phyloP scores from a whole-genome alignment of 2,888 invertebrate species.

The Acanthosepion pharaonis region DNA sequence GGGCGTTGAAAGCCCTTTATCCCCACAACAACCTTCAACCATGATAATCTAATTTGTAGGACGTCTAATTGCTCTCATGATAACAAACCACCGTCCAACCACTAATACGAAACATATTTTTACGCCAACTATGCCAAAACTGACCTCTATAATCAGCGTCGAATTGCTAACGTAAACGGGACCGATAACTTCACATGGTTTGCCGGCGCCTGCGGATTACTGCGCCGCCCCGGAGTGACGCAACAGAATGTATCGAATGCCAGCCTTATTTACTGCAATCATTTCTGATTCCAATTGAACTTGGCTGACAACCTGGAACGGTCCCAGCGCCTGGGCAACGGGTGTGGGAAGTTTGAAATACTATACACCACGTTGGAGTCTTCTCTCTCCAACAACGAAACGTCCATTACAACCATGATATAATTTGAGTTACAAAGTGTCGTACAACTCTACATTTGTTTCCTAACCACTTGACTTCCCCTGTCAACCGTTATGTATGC shows the following conservation, averaged over 20 bases:
- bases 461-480: too few species aligned
- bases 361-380: not conserved
- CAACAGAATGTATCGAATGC: not conserved
- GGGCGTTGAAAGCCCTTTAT: too few species aligned
- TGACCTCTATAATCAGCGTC: not conserved
- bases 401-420: not conserved
- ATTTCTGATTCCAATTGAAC: not conserved
- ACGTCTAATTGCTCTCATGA: not conserved
- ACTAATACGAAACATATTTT: not conserved
- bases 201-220: not conserved
- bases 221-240: not conserved
- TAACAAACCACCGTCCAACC: not conserved
- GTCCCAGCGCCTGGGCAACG: not conserved
- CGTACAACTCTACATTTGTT: not conserved
- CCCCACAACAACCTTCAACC: not conserved
- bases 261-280: not conserved
- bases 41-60: not conserved
- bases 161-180: not conserved
- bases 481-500: too few species aligned
- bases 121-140: not conserved
- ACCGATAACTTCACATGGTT: not conserved
- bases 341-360: not conserved
- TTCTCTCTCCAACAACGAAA: not conserved
- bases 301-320: not conserved
- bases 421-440: not conserved